Evolutionary conservation across 2,797 vertebrate species (phyloP).

Genomic region (Thamnophis elegans): DNA sequence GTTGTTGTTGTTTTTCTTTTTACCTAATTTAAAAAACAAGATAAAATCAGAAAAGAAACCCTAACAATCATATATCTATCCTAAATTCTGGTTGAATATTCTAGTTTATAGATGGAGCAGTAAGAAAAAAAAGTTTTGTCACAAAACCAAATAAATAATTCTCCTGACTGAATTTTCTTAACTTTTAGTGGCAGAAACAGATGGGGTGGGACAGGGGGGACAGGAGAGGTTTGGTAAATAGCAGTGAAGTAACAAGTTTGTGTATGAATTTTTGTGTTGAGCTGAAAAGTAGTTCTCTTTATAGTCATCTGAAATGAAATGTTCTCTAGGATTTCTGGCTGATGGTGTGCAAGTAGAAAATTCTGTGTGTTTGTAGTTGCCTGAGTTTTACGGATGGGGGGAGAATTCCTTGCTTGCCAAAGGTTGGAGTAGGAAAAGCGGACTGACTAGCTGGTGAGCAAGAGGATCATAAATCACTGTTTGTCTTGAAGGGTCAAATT

Average conservation of each 20-base stretch:
- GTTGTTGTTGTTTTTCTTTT: neutral
- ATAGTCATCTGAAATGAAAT: neutral
- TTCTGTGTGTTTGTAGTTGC: neutral
- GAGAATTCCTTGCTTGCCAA: neutral
- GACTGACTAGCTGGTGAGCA: conserved; percentile 45
- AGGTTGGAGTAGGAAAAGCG: conserved; percentile 36
- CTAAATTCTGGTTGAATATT: neutral
- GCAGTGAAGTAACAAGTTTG: neutral
- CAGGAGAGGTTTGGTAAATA: no score
- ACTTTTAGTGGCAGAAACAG: neutral
- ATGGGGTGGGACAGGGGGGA: neutral
- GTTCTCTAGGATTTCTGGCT: neutral
- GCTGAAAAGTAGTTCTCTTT: neutral
- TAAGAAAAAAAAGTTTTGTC: neutral
- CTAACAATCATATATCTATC: neutral
- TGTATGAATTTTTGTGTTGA: neutral
- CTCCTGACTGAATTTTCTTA: neutral
- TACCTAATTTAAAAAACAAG: neutral
- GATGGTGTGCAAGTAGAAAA: neutral
- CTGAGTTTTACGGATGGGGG: neutral
- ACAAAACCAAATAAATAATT: neutral
- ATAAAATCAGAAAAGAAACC: neutral
- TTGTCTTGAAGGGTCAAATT: conserved; percentile 62
- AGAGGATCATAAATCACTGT: conserved; percentile 36
- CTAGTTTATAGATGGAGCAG: neutral